These are phyloP conservation scores for Albula glossodonta DNA, from an alignment of 2,113 vertebrate species.

Conservation along the genomic window DNA sequence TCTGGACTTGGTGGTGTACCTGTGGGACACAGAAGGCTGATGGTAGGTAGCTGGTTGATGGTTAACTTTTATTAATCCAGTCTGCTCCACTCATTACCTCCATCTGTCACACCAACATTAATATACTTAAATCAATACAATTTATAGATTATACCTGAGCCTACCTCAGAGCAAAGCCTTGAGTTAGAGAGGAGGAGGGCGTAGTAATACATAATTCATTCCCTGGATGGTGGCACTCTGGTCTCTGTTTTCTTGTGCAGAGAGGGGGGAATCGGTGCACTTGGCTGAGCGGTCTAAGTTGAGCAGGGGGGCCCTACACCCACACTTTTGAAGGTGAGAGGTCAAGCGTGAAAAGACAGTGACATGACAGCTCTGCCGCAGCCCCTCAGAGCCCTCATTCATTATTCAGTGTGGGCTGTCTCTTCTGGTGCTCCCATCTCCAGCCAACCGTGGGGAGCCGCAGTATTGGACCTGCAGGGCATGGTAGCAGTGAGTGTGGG, in stretches of 20 bases:
- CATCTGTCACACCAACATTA: no score
- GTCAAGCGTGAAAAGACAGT: conserved; percentile 42
- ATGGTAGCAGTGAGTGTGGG: background rate
- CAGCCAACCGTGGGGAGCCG: conserved; percentile 11
- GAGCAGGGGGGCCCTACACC: background rate
- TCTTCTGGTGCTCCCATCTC: conserved; percentile 41
- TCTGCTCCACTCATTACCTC: no score
- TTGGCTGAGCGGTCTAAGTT: background rate
- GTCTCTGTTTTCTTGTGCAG: no score
- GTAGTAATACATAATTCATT: no score
- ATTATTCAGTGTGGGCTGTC: conserved; percentile 63
- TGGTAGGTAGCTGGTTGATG: no score
- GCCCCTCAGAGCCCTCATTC: conserved; percentile 45
- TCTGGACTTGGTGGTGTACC: no score
- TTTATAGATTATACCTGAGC: background rate
- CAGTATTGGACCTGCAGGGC: background rate
- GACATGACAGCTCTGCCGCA: conserved; percentile 41
- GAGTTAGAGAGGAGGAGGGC: no score
- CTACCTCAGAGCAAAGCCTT: background rate
- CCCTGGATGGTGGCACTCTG: no score
- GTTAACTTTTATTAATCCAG: no score
- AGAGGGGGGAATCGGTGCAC: background rate
- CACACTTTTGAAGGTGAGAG: conserved; percentile 54
- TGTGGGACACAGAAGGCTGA: no score
- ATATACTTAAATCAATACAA: background rate